These are phyloP conservation scores for Medauroidea extradentata DNA, from an alignment of 1,140 invertebrate genomes.

Conservation along the genomic window DNA sequence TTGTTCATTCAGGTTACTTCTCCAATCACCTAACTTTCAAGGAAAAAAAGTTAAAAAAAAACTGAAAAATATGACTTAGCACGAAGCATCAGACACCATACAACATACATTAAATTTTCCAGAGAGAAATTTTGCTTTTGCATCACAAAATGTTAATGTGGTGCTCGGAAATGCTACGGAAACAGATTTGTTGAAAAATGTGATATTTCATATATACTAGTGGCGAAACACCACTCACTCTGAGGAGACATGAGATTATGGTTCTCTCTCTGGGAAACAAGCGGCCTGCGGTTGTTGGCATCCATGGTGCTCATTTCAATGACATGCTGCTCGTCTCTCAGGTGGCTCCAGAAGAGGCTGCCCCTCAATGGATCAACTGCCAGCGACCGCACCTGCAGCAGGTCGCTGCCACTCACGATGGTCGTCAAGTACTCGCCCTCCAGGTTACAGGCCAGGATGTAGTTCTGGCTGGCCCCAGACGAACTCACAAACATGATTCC, in stretches of 20 bases:
- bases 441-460: constrained; percentile 64
- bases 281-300: constrained; percentile 47
- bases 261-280: constrained; percentile 39
- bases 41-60: too few relatives aligned
- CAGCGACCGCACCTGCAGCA: constrained; percentile 47
- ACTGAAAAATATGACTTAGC: too few relatives aligned
- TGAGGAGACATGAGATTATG: constrained; percentile 26
- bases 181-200: too few relatives aligned
- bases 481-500: constrained; percentile 65
- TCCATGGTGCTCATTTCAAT: constrained; percentile 65
- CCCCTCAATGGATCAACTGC: constrained; percentile 65
- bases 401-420: constrained; percentile 22
- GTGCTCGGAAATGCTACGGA: too few relatives aligned
- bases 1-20: too few relatives aligned
- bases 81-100: too few relatives aligned
- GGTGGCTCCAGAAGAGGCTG: constrained; percentile 56
- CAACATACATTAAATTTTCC: too few relatives aligned
- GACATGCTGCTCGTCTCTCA: constrained; percentile 39
- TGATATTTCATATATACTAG: too few relatives aligned
- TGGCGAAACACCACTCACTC: constrained; percentile 20
- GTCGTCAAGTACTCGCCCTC: constrained; percentile 64
- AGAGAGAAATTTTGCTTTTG: too few relatives aligned
- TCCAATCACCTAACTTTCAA: too few relatives aligned
- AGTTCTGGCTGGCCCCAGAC: constrained; percentile 42
- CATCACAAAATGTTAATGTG: too few relatives aligned